Evolutionary conservation across 2,888 invertebrate genomes (phyloP).

Genomic region (Acanthoscelides obtectus): DNA sequence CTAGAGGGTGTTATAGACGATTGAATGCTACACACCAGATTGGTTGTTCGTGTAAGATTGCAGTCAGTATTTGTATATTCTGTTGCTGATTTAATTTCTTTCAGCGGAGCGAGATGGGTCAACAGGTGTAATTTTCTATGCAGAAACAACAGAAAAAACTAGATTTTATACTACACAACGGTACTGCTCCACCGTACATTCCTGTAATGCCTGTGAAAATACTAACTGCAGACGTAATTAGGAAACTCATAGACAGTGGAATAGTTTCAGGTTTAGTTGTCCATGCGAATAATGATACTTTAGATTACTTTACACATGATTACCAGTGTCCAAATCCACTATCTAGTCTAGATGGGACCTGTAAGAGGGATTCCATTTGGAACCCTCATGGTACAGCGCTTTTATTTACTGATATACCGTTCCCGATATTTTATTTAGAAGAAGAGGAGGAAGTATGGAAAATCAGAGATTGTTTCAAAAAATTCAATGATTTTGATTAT

Average conservation of each 20-base stretch:
- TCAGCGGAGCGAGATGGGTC: constrained; percentile 71
- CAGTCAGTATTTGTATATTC: neutral
- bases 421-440: constrained; percentile 77
- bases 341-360: constrained; percentile 51
- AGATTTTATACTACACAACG: constrained; percentile 65
- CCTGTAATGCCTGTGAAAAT: constrained; percentile 63
- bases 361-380: constrained; percentile 56
- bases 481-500: constrained; percentile 66
- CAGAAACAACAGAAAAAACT: constrained; percentile 63
- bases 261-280: constrained; percentile 66
- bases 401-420: constrained; percentile 75
- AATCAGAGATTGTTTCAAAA: constrained; percentile 58
- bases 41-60: constrained; percentile 85
- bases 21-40: constrained; percentile 93
- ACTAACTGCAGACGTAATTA: constrained; percentile 53
- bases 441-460: constrained; percentile 58
- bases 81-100: constrained; percentile 9
- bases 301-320: constrained; percentile 56
- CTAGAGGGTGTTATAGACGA: constrained; percentile 78
- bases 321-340: constrained; percentile 78
- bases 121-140: constrained; percentile 77
- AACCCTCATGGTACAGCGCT: constrained; percentile 75
- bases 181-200: constrained; percentile 77
- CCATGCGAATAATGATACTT: constrained; percentile 47
- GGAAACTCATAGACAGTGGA: constrained; percentile 50